These are phyloP conservation scores for Phylloscopus whistleri DNA, from an alignment of 2,113 vertebrate genomes.

Conservation along the genomic window DNA sequence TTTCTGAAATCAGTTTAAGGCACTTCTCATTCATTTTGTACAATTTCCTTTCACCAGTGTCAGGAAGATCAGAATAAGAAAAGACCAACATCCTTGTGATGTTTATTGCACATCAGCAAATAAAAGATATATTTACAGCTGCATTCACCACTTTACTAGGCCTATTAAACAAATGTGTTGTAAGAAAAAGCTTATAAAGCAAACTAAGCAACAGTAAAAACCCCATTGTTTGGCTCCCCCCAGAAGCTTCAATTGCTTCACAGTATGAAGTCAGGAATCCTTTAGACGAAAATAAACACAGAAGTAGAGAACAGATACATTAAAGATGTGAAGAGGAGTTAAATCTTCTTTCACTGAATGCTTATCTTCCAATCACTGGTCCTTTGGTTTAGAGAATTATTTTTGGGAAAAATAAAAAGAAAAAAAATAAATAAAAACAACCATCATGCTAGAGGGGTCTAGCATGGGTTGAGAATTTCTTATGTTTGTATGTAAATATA, in stretches of 20 bases:
- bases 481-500: background rate
- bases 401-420: background rate
- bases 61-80: constrained; percentile 50
- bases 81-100: background rate
- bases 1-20: constrained; percentile 15
- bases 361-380: background rate
- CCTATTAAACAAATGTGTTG: constrained; percentile 50
- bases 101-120: constrained; percentile 44
- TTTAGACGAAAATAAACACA: constrained; percentile 63
- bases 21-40: constrained; percentile 24
- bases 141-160: constrained; percentile 48
- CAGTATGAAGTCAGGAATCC: constrained; percentile 59
- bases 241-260: constrained; percentile 56
- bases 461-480: background rate
- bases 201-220: constrained; percentile 58
- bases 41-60: constrained; percentile 29
- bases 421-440: no score
- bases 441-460: background rate
- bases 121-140: constrained; percentile 56
- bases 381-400: background rate
- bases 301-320: background rate
- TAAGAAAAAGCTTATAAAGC: constrained; percentile 47
- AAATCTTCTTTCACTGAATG: constrained; percentile 5
- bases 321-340: background rate
- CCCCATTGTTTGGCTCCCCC: constrained; percentile 46